Evolutionary conservation across 2,888 invertebrate species (phyloP).

Genomic region (Agonopterix arenella): DNA sequence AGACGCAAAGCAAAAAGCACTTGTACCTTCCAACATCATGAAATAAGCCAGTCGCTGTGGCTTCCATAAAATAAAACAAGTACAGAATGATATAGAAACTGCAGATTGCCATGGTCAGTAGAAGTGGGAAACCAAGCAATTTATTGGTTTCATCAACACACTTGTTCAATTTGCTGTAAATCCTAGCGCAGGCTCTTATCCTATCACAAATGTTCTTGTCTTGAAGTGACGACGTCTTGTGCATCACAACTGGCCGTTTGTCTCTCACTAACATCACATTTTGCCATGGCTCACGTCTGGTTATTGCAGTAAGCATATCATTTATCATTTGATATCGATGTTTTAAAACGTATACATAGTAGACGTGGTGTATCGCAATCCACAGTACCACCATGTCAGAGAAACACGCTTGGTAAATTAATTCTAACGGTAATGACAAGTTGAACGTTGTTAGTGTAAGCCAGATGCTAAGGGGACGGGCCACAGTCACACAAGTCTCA

Average conservation of each 20-base stretch:
- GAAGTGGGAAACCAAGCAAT: slow-evolving; percentile 35
- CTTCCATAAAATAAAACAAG: slow-evolving; percentile 60
- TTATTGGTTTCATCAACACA: slow-evolving; percentile 24
- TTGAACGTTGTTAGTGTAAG: slow-evolving; percentile 26
- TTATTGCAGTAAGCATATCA: slow-evolving; percentile 33
- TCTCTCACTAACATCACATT: slow-evolving; percentile 30
- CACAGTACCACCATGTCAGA: slow-evolving; percentile 35
- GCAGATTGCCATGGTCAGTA: slow-evolving; percentile 31
- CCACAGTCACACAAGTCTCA: slow-evolving; percentile 23
- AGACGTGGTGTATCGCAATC: slow-evolving; percentile 34
- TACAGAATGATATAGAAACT: slow-evolving; percentile 37
- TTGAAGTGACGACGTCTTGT: slow-evolving; percentile 28
- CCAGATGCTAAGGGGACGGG: slow-evolving; percentile 36
- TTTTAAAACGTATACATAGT: slow-evolving; percentile 27
- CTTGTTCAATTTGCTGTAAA: slow-evolving; percentile 39
- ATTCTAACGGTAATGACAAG: slow-evolving; percentile 30
- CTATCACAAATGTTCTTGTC: slow-evolving; percentile 38
- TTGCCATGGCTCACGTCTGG: slow-evolving; percentile 28
- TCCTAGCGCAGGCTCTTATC: slow-evolving; percentile 39
- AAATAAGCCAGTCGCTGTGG: slow-evolving; percentile 48
- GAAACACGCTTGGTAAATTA: slow-evolving; percentile 39
- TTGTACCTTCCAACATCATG: slow-evolving; percentile 37
- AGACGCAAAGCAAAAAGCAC: slow-evolving; percentile 38
- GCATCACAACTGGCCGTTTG: slow-evolving; percentile 18
- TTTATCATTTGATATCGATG: slow-evolving; percentile 41